phyloP scores from a whole-genome alignment of 2,797 vertebrate species.

The Pipistrellus kuhlii region DNA sequence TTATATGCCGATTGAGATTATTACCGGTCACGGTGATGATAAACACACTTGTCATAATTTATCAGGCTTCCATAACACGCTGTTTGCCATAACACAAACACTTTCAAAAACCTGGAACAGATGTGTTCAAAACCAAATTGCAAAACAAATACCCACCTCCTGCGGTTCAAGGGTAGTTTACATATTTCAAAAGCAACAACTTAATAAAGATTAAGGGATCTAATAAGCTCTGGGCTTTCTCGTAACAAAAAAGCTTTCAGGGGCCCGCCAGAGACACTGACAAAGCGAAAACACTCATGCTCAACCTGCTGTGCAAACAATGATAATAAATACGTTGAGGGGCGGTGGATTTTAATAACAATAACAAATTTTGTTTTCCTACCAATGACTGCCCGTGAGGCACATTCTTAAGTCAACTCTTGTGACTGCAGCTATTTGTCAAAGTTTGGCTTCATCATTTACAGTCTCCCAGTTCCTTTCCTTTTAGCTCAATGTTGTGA shows the following conservation, averaged over 20 bases:
- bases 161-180: conserved; percentile 63
- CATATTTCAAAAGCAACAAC: conserved; percentile 74
- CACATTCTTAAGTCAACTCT: conserved; percentile 80
- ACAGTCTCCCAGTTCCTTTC: conserved; percentile 81
- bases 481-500: conserved; percentile 86
- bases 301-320: conserved; percentile 32
- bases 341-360: conserved; percentile 76
- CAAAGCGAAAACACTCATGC: not conserved
- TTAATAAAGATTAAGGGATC: conserved; percentile 81
- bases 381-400: conserved; percentile 78
- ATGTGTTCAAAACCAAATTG: conserved; percentile 37
- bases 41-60: conserved; percentile 55
- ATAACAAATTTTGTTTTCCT: conserved; percentile 72
- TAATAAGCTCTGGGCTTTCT: conserved; percentile 69
- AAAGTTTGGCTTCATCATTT: conserved; percentile 87
- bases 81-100: not conserved
- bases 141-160: conserved; percentile 72
- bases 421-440: conserved; percentile 81
- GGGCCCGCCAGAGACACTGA: conserved; percentile 61
- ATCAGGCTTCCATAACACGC: conserved; percentile 28
- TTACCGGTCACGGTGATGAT: conserved; percentile 33
- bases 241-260: conserved; percentile 83
- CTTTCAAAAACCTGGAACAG: conserved; percentile 41
- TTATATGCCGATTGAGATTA: conserved; percentile 22
- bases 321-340: conserved; percentile 76